Percentiles rank a stretch among this genome's conserved stretches.
phyloP scores from a whole-genome alignment of 2,113 vertebrate genomes.

The Aepyceros melampus region DNA sequence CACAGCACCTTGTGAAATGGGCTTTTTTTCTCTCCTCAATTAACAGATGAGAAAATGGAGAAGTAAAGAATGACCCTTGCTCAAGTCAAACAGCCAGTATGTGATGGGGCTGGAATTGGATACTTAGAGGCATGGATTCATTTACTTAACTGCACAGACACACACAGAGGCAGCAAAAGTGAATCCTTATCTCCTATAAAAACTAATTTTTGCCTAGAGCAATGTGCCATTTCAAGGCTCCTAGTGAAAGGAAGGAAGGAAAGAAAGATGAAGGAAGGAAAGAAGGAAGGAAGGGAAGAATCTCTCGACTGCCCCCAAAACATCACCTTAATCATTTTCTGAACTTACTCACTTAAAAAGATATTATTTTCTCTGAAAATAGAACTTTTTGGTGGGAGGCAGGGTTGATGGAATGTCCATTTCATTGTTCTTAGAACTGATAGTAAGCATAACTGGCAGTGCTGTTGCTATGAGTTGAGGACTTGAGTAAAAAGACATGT shows the following conservation, averaged over 20 bases:
- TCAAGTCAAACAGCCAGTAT: not conserved
- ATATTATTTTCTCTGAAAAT: constrained; percentile 2
- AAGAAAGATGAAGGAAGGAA: too few relatives aligned
- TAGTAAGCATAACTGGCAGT: not conserved
- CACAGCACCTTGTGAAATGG: not conserved
- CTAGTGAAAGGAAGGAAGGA: not conserved
- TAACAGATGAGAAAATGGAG: not conserved
- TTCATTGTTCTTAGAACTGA: not conserved
- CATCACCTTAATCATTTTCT: not conserved
- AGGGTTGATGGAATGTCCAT: not conserved
- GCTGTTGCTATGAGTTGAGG: not conserved
- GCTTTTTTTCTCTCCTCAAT: not conserved
- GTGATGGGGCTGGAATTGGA: not conserved
- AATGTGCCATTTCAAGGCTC: not conserved
- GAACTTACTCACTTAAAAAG: not conserved
- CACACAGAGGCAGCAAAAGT: not conserved
- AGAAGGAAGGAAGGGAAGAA: not conserved
- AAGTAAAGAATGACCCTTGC: not conserved
- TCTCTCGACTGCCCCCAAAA: not conserved
- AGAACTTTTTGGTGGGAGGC: not conserved
- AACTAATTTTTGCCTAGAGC: not conserved
- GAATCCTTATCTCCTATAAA: not conserved
- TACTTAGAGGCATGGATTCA: not conserved
- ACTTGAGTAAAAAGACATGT: not conserved
- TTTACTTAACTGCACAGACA: not conserved